A percentile compares a stretch with the other conserved stretches of the same genome.
These are phyloP conservation scores for Clarias pachynema DNA, from an alignment of 2,797 vertebrate genomes.

Conservation along the genomic window DNA sequence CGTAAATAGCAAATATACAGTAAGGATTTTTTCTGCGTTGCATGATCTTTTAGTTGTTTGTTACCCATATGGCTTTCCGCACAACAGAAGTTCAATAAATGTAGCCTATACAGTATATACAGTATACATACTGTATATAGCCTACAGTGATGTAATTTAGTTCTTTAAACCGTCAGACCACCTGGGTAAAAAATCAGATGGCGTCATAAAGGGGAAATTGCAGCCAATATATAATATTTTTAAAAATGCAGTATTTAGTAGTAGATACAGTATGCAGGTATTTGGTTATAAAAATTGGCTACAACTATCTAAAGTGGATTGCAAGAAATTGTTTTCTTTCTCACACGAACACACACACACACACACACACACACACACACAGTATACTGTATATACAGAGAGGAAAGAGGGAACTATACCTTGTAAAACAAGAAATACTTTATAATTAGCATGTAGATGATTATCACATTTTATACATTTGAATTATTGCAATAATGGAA, in stretches of 20 bases:
- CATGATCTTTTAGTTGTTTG: not conserved
- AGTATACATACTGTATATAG: not conserved
- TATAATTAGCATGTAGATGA: not conserved
- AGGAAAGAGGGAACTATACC: too few species aligned
- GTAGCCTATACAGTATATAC: too few species aligned
- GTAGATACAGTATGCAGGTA: not conserved
- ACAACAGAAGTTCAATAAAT: not conserved
- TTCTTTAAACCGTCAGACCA: not conserved
- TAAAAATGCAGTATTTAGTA: not conserved
- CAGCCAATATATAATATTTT: not conserved
- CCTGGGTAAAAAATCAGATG: not conserved
- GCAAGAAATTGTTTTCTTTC: not conserved
- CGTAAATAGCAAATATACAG: not conserved
- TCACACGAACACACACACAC: too few species aligned
- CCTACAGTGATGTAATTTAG: conserved; percentile 3
- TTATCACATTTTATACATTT: not conserved
- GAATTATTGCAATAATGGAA: not conserved
- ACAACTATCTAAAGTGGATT: not conserved
- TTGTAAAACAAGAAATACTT: too few species aligned
- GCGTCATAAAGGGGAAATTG: not conserved
- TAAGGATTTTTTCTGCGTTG: not conserved
- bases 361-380: too few species aligned
- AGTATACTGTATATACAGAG: too few species aligned
- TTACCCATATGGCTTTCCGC: conserved; percentile 18
- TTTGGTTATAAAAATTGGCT: not conserved